A percentile compares a stretch with the other conserved stretches of the same genome.
These are phyloP conservation scores for Sclerurus mexicanus DNA, from an alignment of 2,113 vertebrate species.

Conservation along the genomic window DNA sequence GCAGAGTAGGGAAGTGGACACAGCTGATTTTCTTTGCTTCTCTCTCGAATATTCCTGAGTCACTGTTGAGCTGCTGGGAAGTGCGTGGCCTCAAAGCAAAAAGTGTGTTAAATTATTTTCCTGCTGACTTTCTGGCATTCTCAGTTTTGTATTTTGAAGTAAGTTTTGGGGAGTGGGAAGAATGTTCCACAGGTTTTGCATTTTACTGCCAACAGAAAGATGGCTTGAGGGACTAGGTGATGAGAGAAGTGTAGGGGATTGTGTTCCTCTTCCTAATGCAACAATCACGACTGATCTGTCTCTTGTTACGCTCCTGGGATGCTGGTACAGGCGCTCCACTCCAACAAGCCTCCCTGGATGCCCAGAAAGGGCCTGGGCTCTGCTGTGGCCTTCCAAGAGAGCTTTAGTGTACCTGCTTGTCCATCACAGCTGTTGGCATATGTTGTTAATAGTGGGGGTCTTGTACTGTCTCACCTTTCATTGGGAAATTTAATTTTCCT, in stretches of 20 bases:
- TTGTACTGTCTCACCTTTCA: background rate
- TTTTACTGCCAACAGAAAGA: slow-evolving; percentile 26
- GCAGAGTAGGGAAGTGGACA: background rate
- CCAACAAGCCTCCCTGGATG: background rate
- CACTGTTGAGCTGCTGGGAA: background rate
- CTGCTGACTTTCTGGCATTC: background rate
- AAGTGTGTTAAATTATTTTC: background rate
- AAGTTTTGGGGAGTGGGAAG: background rate
- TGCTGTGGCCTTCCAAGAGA: background rate
- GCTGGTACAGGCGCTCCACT: background rate
- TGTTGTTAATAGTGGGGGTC: fast-evolving
- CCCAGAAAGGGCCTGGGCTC: background rate
- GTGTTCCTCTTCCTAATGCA: slow-evolving; percentile 56
- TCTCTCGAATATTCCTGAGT: background rate
- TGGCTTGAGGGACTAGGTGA: background rate
- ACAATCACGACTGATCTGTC: slow-evolving; percentile 48
- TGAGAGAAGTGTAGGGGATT: background rate
- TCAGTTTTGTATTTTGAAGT: background rate
- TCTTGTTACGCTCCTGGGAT: slow-evolving; percentile 40
- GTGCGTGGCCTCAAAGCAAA: background rate
- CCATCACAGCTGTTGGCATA: background rate
- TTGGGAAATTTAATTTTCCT: background rate
- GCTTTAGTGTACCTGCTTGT: background rate
- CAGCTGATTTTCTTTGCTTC: background rate
- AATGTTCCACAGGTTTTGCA: background rate